Conservation (phyloP, 2,113 vertebrate species). For the Mola mola region DNA sequence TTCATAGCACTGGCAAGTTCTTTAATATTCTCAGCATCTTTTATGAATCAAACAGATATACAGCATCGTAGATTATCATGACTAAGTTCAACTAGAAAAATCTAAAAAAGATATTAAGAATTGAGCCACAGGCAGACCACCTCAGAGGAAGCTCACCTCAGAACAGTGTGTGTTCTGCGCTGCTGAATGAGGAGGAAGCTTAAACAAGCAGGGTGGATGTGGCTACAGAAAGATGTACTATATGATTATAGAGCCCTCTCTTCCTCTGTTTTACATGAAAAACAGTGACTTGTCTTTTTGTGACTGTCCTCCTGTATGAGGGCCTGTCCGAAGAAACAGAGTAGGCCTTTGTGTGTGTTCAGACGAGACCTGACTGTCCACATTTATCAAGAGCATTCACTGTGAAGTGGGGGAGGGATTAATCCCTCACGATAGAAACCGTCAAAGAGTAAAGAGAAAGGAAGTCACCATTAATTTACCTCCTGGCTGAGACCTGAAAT, state of each 20-base stretch:
- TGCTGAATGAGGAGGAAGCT: conserved; percentile 16
- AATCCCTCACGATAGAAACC: conserved; percentile 18
- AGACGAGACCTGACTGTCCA: conserved; percentile 17
- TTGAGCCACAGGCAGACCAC: background rate
- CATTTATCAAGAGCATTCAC: conserved; percentile 9
- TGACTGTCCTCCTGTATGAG: conserved; percentile 26
- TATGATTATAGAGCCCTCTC: conserved; percentile 56
- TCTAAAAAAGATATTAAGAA: background rate
- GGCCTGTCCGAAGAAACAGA: conserved; percentile 35
- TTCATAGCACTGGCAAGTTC: too few relatives aligned
- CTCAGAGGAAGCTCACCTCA: conserved; percentile 29
- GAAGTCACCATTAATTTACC: background rate
- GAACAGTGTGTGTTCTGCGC: conserved; percentile 31
- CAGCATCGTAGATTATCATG: background rate
- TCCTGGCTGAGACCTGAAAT: background rate
- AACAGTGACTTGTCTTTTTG: conserved; percentile 32
- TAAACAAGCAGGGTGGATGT: conserved; percentile 42
- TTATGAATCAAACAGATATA: background rate
- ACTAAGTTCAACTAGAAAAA: background rate
- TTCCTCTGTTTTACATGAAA: conserved; percentile 58
- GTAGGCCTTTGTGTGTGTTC: conserved; percentile 24
- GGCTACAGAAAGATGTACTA: conserved; percentile 29
- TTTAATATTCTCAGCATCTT: too few relatives aligned
- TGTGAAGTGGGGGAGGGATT: conserved; percentile 13
- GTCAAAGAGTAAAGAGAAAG: conserved; percentile 27